Percentiles rank a stretch among this genome's conserved stretches.
These are phyloP conservation scores for Corydoras maculifer DNA, from an alignment of 2,113 vertebrate genomes.

Conservation along the genomic window DNA sequence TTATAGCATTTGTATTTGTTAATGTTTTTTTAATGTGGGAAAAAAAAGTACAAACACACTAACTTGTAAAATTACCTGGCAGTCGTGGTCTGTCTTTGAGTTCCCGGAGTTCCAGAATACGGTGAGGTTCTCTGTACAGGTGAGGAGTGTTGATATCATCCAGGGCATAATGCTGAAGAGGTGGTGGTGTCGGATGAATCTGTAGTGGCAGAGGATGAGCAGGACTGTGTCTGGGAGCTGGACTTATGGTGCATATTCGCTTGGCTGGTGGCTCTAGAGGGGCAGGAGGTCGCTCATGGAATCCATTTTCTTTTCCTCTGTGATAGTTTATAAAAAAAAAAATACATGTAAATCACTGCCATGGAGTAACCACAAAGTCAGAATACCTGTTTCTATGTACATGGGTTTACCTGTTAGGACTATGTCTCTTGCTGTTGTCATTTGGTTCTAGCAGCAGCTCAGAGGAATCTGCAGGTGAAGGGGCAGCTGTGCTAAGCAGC, in stretches of 20 bases:
- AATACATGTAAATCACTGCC: neutral
- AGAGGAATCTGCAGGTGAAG: constrained; percentile 83
- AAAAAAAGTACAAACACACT: neutral
- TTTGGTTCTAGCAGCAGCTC: constrained; percentile 90
- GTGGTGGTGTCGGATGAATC: constrained; percentile 91
- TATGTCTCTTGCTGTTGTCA: constrained; percentile 82
- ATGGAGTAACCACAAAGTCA: neutral
- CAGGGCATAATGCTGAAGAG: constrained; percentile 92
- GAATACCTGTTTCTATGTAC: neutral
- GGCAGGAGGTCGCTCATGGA: constrained; percentile 78
- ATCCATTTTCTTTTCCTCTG: constrained; percentile 83
- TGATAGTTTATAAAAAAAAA: constrained; percentile 6
- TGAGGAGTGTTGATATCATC: constrained; percentile 91
- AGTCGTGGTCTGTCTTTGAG: constrained; percentile 80
- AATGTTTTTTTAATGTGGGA: neutral
- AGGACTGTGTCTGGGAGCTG: constrained; percentile 91
- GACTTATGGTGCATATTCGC: constrained; percentile 95
- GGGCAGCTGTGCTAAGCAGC: constrained; percentile 84
- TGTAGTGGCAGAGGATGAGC: constrained; percentile 83
- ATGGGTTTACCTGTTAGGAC: constrained; percentile 57
- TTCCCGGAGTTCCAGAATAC: constrained; percentile 85
- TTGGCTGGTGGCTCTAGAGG: constrained; percentile 85
- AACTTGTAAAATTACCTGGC: constrained; percentile 60
- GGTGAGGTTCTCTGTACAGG: constrained; percentile 85
- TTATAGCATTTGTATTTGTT: neutral